phyloP scores from a whole-genome alignment of 2,113 vertebrate genomes.

The Centropristis striata region DNA sequence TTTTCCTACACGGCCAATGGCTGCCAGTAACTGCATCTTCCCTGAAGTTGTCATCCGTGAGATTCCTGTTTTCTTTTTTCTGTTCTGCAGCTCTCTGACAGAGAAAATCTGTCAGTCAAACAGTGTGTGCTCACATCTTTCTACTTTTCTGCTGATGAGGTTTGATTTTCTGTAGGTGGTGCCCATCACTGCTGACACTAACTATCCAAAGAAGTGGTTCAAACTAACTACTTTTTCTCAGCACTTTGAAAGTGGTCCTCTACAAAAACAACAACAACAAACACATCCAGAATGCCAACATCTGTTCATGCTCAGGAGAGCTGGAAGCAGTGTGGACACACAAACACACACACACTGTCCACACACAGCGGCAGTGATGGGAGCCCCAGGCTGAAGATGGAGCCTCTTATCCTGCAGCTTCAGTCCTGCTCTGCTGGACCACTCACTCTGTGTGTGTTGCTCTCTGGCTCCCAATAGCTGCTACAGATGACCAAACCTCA shows the following conservation, averaged over 20 bases:
- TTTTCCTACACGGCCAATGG: constrained; percentile 18
- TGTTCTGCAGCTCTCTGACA: background rate
- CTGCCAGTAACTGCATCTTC: constrained; percentile 20
- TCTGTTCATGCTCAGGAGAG: constrained; percentile 50
- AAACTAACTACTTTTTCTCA: background rate
- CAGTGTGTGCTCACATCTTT: background rate
- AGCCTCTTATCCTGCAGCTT: constrained; percentile 70
- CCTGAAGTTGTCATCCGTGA: constrained; percentile 1
- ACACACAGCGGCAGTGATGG: constrained; percentile 40
- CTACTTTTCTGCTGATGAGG: background rate
- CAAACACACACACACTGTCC: background rate
- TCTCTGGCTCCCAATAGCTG: constrained; percentile 30
- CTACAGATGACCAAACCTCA: constrained; percentile 23
- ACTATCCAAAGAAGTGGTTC: background rate
- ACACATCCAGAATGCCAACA: constrained; percentile 20
- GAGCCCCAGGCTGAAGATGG: constrained; percentile 67
- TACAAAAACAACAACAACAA: constrained; percentile 24
- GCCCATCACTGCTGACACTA: constrained; percentile 4
- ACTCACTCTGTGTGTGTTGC: constrained; percentile 17
- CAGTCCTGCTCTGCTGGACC: constrained; percentile 69
- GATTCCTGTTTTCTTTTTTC: constrained; percentile 1
- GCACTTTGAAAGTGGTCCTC: constrained; percentile 31
- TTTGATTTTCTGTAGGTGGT: constrained; percentile 6
- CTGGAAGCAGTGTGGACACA: constrained; percentile 34
- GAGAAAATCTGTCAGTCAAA: constrained; percentile 27